These are phyloP conservation scores for Pipistrellus pygmaeus DNA, from an alignment of 2,797 vertebrate species.

Conservation along the genomic window DNA sequence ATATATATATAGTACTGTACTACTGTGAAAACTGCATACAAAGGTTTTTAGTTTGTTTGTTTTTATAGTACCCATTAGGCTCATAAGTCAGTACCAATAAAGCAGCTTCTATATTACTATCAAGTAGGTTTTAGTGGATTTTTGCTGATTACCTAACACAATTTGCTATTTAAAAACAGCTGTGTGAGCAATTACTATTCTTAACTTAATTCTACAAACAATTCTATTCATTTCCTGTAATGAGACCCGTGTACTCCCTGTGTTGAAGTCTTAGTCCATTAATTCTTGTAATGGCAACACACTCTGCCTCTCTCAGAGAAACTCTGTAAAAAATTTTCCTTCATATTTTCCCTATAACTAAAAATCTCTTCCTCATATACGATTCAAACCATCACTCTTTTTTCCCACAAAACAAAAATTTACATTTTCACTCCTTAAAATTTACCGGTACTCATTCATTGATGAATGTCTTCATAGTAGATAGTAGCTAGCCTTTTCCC, in stretches of 20 bases:
- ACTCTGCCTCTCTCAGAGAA: constrained; percentile 58
- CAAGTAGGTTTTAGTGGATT: constrained; percentile 78
- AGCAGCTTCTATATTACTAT: constrained; percentile 74
- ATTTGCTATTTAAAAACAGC: constrained; percentile 83
- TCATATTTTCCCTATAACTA: constrained; percentile 33
- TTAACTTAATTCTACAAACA: constrained; percentile 85
- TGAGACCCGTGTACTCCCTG: constrained; percentile 69
- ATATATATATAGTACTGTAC: constrained; percentile 50
- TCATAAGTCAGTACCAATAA: constrained; percentile 79
- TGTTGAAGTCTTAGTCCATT: constrained; percentile 71
- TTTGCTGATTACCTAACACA: constrained; percentile 83
- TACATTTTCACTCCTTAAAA: neutral
- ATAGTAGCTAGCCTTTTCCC: neutral
- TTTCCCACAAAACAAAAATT: constrained; percentile 63
- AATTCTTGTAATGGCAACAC: constrained; percentile 77
- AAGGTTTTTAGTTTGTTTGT: constrained; percentile 63
- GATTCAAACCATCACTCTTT: neutral
- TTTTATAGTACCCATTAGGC: constrained; percentile 75
- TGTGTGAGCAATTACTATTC: constrained; percentile 84
- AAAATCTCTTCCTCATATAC: constrained; percentile 49
- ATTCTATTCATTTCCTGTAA: constrained; percentile 86
- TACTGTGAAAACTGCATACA: constrained; percentile 74
- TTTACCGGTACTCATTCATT: neutral
- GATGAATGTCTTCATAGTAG: neutral
- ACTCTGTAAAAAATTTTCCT: constrained; percentile 37